Evolutionary conservation across 2,888 invertebrate species (phyloP).

Genomic region (Eudasyphora cyanicolor): DNA sequence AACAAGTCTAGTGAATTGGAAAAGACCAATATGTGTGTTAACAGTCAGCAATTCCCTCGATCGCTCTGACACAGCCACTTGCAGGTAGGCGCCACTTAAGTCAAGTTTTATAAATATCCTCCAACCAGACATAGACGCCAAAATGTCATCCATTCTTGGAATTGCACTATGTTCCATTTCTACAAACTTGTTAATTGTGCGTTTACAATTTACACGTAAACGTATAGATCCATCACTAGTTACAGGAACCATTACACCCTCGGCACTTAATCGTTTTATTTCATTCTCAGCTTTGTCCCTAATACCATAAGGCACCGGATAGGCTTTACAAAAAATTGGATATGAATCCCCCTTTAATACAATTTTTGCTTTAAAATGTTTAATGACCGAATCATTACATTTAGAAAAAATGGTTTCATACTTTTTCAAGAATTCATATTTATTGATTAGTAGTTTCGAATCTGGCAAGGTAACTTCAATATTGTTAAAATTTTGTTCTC

Average conservation of each 20-base stretch:
- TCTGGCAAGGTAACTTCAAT: not conserved
- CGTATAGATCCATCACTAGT: not conserved
- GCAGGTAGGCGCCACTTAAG: conserved; percentile 37
- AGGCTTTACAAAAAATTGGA: not conserved
- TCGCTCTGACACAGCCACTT: conserved; percentile 38
- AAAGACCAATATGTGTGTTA: conserved; percentile 43
- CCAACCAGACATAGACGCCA: conserved; percentile 64
- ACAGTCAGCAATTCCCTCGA: conserved; percentile 43
- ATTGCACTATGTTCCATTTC: conserved; percentile 48
- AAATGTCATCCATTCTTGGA: conserved; percentile 55
- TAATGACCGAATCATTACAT: conserved; percentile 7
- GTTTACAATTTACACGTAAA: not conserved
- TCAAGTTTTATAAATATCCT: too few species aligned
- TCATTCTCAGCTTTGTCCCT: not conserved
- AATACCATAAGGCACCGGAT: not conserved
- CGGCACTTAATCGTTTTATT: not conserved
- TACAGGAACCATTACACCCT: not conserved
- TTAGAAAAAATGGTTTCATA: not conserved
- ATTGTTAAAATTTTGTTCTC: not conserved
- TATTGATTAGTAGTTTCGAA: not conserved
- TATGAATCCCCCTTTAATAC: not conserved
- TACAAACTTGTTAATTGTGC: not conserved
- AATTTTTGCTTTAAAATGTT: not conserved
- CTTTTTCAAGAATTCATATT: not conserved
- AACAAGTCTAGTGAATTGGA: conserved; percentile 43